Evolutionary conservation across 1,140 invertebrate genomes (phyloP), one percentile per base, ranked within the genome.

Genomic region (Drosophila albomicans): DNA sequence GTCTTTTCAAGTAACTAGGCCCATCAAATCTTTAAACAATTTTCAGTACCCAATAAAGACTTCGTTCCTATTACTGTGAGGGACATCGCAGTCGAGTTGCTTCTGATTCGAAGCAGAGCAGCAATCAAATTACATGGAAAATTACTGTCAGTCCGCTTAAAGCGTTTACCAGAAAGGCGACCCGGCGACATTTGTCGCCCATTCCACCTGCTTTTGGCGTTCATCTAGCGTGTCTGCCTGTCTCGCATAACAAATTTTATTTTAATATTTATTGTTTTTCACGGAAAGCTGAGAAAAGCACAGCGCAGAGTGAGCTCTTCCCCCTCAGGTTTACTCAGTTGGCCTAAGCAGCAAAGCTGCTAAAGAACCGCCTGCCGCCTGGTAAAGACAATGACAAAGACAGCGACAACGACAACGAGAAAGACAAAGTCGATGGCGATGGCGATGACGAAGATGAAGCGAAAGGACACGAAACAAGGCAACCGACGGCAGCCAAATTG

Each of bases 241-340:
- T 75, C 74, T 77, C 28, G 64, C 75, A 79, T 70, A 81, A 86
- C 82, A 80, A 79, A 86, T 86, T 86, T 86, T 87, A 87, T 86
- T 86, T 86, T 87, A 86, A 87, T 87, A 87, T 87, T 87, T 87
- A 87, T 88, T 87, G 73, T 87, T 88, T 82, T 88, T 69, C 80
- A 79, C 82, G 79, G 49, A 82, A 73, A 79, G 81, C 74, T 68
- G 77, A 68, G 65, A 82, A 82, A 82, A 82, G 80, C 75, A 75
- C 79, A 80, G 51, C 54, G 28, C 65, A 54, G 5, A 32, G 20
- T 4, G 5, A 32, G 30, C 7, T 30, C 56, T 66, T 35, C 46
- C 25, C 52, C 51, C 7, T 7, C 30, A 25, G 10, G 25, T 11
- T n/a, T 54, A 15, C 30, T 38, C n/a, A 41, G 13, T 75, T 66